Percentiles rank a stretch among this genome's conserved stretches.
Conservation (phyloP, 2,888 invertebrate genomes). For the Oscheius myriophilus region DNA sequence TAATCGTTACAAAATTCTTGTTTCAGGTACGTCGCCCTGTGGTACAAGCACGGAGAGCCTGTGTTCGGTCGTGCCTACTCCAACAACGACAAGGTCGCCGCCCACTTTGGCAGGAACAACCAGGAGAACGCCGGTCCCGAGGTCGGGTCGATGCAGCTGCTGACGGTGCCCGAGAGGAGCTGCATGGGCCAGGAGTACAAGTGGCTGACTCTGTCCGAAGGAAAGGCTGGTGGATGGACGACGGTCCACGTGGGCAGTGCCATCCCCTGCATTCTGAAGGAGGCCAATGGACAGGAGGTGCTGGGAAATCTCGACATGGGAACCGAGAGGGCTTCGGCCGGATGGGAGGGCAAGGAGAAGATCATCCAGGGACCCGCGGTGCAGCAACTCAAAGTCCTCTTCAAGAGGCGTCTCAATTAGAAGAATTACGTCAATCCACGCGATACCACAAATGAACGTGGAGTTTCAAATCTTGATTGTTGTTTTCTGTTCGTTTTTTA, state of each 20-base stretch:
- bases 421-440: not conserved
- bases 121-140: constrained; percentile 60
- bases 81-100: constrained; percentile 43
- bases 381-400: constrained; percentile 36
- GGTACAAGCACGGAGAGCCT: constrained; percentile 63
- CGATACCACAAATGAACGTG: not conserved
- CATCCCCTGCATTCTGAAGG: constrained; percentile 57
- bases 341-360: constrained; percentile 57
- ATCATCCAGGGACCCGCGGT: constrained; percentile 39
- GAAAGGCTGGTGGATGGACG: constrained; percentile 46
- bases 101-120: constrained; percentile 55
- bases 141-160: constrained; percentile 57
- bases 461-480: no score
- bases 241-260: constrained; percentile 55
- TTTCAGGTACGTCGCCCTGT: constrained; percentile 54
- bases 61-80: constrained; percentile 57
- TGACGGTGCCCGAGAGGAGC: constrained; percentile 45
- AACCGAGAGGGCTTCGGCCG: constrained; percentile 52
- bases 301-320: constrained; percentile 55
- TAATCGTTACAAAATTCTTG: no score
- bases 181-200: constrained; percentile 52
- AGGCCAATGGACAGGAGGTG: constrained; percentile 51
- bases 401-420: constrained; percentile 31
- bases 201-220: constrained; percentile 51
- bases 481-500: no score